Percentiles rank a stretch among this genome's conserved stretches.
Conservation (phyloP, 2,888 invertebrate species). For the Leptinotarsa haldemani region DNA sequence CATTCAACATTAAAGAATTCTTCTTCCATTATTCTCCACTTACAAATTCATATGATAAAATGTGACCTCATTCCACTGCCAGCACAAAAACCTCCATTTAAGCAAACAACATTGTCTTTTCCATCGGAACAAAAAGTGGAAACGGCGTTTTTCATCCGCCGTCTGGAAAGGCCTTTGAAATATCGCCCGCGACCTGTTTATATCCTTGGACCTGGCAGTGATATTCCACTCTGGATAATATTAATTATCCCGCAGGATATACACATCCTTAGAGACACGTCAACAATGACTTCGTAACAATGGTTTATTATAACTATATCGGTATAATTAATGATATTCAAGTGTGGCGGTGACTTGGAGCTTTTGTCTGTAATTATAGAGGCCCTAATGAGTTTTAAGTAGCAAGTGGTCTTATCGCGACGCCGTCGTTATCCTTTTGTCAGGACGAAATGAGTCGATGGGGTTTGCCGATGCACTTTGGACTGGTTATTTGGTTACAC, state of each 20-base stretch:
- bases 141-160: conserved; percentile 31
- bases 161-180: conserved; percentile 37
- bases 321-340: conserved; percentile 63
- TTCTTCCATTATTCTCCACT: not conserved
- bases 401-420: conserved; percentile 53
- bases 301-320: conserved; percentile 65
- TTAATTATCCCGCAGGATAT: conserved; percentile 62
- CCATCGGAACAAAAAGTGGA: conserved; percentile 26
- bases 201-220: conserved; percentile 52
- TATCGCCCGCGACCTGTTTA: conserved; percentile 40
- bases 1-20: no score
- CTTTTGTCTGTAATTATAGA: conserved; percentile 62
- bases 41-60: conserved; percentile 2
- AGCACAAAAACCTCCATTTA: conserved; percentile 27
- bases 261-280: conserved; percentile 64
- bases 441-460: conserved; percentile 27
- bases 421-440: conserved; percentile 42
- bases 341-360: conserved; percentile 63
- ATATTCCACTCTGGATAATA: conserved; percentile 52
- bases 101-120: conserved; percentile 39
- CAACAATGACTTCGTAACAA: conserved; percentile 63
- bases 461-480: not conserved
- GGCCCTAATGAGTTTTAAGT: conserved; percentile 63
- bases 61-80: conserved; percentile 15
- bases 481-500: not conserved